Evolutionary conservation across 2,888 invertebrate genomes (phyloP), one percentile per base, ranked within the genome.

Genomic region (Laspeyria flexula): DNA sequence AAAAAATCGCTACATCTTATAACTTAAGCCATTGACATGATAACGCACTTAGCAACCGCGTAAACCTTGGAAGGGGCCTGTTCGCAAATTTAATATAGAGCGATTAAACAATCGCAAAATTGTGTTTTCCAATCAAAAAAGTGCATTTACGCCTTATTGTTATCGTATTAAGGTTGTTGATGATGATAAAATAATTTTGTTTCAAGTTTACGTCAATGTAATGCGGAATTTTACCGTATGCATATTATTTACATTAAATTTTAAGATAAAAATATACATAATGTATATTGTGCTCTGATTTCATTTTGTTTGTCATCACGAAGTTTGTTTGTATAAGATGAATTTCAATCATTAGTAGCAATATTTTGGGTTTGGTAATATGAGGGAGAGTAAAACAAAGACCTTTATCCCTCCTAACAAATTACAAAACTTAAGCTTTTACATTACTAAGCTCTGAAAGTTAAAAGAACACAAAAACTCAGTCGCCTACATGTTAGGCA

Each of bases 21-120:
- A 12, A 47, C 45, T 49, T 69, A 58, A 68, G 13, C 42, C 39
- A 23, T 50, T 58, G 62, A 60, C 55, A 54, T 55, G 60, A 51
- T 52, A 65, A 52, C 39, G 60, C 65, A 58, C 71, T 69, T 67
- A 43, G 65, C 65, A 80, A 79, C 76, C 43, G 51, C 57, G 52
- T 45, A 58, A 60, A 73, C 85, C 85, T 85, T 84, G 83, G 73
- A 75, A 81, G 71, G 68, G 74, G 75, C 70, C 65, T 67, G 73
- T 72, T 64, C 29, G 59, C 64, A 53, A 77, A 79, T 79, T 78
- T 77, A 77, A 82, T 81, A 71, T 74, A 68, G 73, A 77, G 73
- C 81, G 79, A 81, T 82, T 80, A 77, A 67, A 69, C 52, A 54
- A 64, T 60, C 55, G 43, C 70, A 62, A 72, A 65, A 63, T 48